Evolutionary conservation across 2,797 vertebrate species (phyloP).

Genomic region (Petrocephalus sullivani): DNA sequence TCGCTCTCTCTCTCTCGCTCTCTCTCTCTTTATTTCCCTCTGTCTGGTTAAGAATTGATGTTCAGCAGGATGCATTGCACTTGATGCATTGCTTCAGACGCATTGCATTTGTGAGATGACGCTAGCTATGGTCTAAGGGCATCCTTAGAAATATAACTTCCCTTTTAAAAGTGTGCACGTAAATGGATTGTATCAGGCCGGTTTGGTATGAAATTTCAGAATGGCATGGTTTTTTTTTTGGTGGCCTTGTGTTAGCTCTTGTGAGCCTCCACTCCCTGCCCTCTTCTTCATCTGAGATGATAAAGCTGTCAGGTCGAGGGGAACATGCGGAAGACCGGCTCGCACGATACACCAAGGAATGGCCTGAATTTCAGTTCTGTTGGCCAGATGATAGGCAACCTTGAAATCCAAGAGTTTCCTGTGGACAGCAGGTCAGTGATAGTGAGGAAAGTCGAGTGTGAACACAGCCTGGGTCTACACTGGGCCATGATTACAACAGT

Average conservation of each 20-base stretch:
- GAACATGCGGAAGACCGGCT: background rate
- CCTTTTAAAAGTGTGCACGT: background rate
- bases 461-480: background rate
- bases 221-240: background rate
- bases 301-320: background rate
- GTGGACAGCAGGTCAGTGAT: background rate
- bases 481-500: background rate
- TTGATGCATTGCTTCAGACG: background rate
- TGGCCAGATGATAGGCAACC: background rate
- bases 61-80: background rate
- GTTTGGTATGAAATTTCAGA: background rate
- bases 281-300: background rate
- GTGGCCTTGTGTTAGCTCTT: background rate
- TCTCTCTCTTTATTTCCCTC: background rate
- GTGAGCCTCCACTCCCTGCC: background rate
- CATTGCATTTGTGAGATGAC: background rate
- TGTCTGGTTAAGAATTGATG: background rate
- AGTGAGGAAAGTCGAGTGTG: background rate
- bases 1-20: constrained; percentile 65
- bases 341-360: background rate
- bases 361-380: background rate
- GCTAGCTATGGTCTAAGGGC: background rate
- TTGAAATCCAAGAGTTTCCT: background rate
- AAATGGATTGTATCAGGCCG: background rate
- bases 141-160: background rate